phyloP scores from a whole-genome alignment of 2,888 invertebrate species.

The Lepidocyrtinus sp. region DNA sequence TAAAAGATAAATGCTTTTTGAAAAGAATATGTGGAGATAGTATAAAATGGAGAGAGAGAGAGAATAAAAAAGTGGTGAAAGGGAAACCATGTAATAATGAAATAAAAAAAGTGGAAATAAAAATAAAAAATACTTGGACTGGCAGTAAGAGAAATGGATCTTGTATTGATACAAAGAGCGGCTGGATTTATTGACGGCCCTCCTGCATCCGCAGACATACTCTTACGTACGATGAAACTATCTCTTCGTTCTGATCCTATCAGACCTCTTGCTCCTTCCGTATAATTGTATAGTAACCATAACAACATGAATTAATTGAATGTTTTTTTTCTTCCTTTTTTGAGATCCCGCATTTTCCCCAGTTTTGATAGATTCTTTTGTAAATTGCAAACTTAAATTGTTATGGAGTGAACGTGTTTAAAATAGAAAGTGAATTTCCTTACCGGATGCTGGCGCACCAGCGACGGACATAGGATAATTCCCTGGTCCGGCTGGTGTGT shows the following conservation, averaged over 20 bases:
- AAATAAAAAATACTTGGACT: slow-evolving; percentile 63
- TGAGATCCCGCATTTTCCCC: too few species aligned
- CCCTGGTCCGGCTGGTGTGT: slow-evolving; percentile 62
- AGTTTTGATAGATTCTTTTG: too few species aligned
- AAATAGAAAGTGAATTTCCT: slow-evolving; percentile 23
- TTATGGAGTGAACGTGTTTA: too few species aligned
- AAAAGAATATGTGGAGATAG: too few species aligned
- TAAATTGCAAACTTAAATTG: too few species aligned
- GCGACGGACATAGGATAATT: slow-evolving; percentile 50
- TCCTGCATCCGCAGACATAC: slow-evolving; percentile 68
- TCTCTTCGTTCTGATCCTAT: slow-evolving; percentile 65
- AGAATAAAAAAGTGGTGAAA: background rate
- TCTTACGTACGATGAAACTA: slow-evolving; percentile 68
- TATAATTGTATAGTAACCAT: too few species aligned
- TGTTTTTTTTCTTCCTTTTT: too few species aligned
- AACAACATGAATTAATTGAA: too few species aligned
- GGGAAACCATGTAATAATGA: slow-evolving; percentile 9
- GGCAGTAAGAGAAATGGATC: slow-evolving; percentile 66
- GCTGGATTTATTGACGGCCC: slow-evolving; percentile 60
- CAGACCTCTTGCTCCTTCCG: slow-evolving; percentile 59
- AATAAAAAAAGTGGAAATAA: slow-evolving; percentile 35
- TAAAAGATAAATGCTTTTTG: too few species aligned
- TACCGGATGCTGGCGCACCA: slow-evolving; percentile 68
- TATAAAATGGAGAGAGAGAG: slow-evolving; percentile 27
- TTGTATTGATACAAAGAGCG: slow-evolving; percentile 58